Conservation (phyloP, 2,113 vertebrate genomes). For the Puma concolor region DNA sequence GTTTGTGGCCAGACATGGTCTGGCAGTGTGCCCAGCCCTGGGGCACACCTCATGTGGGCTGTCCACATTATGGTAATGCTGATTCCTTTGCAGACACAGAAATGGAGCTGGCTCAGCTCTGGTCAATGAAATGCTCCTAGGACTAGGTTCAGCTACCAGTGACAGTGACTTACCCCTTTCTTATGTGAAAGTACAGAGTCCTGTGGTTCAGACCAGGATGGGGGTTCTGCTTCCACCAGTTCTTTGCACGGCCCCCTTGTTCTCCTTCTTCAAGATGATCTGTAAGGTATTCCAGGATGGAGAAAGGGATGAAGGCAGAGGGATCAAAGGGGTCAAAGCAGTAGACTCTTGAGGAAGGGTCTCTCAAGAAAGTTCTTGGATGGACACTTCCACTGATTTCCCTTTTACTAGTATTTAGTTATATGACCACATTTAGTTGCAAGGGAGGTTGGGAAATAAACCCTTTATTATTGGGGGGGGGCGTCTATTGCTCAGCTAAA, state of each 20-base stretch:
- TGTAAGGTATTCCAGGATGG: neutral
- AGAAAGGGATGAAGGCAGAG: neutral
- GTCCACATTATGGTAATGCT: neutral
- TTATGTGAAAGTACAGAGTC: neutral
- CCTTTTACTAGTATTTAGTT: neutral
- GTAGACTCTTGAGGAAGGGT: neutral
- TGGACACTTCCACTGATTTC: neutral
- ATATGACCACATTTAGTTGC: neutral
- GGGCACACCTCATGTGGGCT: neutral
- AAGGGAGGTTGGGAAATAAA: neutral
- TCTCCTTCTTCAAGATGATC: neutral
- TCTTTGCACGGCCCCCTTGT: neutral
- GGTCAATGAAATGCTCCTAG: neutral
- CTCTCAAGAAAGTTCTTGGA: neutral
- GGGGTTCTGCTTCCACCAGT: neutral
- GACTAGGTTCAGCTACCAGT: neutral
- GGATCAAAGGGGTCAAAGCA: neutral
- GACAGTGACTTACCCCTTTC: neutral
- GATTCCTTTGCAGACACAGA: neutral
- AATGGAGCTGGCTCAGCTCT: neutral
- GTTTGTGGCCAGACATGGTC: neutral
- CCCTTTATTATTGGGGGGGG: neutral
- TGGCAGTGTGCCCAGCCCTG: neutral
- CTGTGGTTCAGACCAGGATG: neutral
- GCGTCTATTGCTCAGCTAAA: neutral